Base-by-base conservation (phyloP, 2,888 invertebrate species). In the Hylaea fasciaria region DNA sequence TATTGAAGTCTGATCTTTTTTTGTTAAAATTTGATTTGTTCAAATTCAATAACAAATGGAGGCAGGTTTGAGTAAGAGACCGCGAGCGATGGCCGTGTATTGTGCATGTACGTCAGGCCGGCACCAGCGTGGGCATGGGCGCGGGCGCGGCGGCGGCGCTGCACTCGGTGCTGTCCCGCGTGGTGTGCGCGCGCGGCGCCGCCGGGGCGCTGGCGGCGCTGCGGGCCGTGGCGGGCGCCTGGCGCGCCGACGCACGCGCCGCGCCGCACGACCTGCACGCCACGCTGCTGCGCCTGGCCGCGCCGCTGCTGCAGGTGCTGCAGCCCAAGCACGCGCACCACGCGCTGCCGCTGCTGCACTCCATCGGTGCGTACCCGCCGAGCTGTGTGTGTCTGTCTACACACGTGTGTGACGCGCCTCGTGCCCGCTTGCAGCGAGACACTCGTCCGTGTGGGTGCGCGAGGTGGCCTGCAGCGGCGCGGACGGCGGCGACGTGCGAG, bases 341-440 rank as follows among this genome's bases (percentile, higher is more conserved):
- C 60, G 83, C 71, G 94, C 96, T 64, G 95, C 96, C 62, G 85
- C 97, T 75, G 95, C 96, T 93, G 95, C 96, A 53, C 95, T 96
- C 88, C 14, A 85, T 91, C 64, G 90, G 91, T 91, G 3, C 70
- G 84, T 77, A 14, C n/a, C 35, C 35, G 11, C 22, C 35, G 5
- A 8, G 5, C 35, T 2, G 35, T 11, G 11, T 11, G 35, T 40
- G 32, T n/a, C n/a, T n/a, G n/a, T n/a, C n/a, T n/a, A n/a, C n/a
- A n/a, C n/a, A n/a, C n/a, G n/a, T n/a, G 11, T 11, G 35, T 40
- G 32, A 46, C 37, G 40, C 12, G 41, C n/a, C n/a, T n/a, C n/a
- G n/a, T n/a, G n/a, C n/a, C n/a, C 64, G 11, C 41, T 8, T 43
- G 8, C 93, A 95, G 81, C 87, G 0, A 74, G 78, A 58, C 73